phyloP scores from a whole-genome alignment of 2,888 invertebrate species.

The Ennomos quercinarius region DNA sequence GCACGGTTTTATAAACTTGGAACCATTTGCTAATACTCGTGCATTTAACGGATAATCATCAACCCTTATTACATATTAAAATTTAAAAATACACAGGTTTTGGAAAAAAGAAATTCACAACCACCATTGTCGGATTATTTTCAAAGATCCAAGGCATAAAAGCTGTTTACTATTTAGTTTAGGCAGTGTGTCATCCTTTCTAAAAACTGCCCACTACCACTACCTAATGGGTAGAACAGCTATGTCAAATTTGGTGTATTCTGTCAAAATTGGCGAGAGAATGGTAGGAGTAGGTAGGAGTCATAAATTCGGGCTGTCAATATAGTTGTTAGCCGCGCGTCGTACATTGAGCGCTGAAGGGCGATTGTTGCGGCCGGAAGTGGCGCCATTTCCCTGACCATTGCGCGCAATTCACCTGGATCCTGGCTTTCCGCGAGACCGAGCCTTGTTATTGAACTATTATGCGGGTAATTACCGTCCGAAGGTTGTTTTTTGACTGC shows the following conservation, averaged over 20 bases:
- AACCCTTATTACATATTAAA: too few species aligned
- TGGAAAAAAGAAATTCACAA: too few species aligned
- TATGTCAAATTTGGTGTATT: not conserved
- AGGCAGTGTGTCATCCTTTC: conserved; percentile 2
- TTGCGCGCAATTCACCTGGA: conserved; percentile 61
- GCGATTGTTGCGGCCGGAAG: conserved; percentile 77
- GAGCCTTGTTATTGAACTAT: conserved; percentile 59
- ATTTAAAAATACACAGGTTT: too few species aligned
- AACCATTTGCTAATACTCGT: too few species aligned
- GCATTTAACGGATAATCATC: too few species aligned
- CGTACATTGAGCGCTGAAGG: conserved; percentile 43
- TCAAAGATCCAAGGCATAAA: too few species aligned
- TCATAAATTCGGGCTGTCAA: conserved; percentile 39
- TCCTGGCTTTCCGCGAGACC: conserved; percentile 45
- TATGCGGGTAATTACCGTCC: conserved; percentile 56
- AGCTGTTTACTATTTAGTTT: conserved; percentile 2
- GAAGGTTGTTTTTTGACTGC: conserved; percentile 42
- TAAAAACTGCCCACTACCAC: conserved; percentile 1
- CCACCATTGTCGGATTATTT: too few species aligned
- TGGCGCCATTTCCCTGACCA: conserved; percentile 71
- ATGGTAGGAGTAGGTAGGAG: conserved; percentile 21
- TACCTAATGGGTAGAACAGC: too few species aligned
- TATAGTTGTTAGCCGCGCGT: conserved; percentile 33
- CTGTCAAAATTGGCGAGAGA: conserved; percentile 19
- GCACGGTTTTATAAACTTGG: too few species aligned